Conservation (phyloP, 2,888 invertebrate species). For the Orchesellides sinensis region DNA sequence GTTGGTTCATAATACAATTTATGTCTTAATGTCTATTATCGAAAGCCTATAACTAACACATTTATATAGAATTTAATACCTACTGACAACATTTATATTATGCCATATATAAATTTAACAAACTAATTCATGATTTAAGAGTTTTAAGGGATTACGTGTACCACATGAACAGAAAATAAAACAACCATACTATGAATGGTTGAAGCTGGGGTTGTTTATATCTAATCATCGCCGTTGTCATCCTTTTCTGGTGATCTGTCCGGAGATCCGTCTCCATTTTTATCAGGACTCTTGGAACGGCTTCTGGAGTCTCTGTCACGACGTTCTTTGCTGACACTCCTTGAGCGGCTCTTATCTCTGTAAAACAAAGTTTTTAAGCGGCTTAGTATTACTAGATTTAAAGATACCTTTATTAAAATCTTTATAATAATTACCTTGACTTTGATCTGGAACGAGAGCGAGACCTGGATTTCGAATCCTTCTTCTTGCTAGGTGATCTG, state of each 20-base stretch:
- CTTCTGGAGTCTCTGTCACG: conserved; percentile 78
- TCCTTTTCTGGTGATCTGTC: conserved; percentile 65
- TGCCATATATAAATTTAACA: not conserved
- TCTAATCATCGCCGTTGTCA: conserved; percentile 68
- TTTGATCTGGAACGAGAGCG: conserved; percentile 79
- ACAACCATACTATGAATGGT: conserved; percentile 8
- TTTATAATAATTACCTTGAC: conserved; percentile 65
- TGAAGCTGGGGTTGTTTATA: not conserved
- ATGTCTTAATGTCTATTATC: not conserved
- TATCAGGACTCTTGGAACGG: conserved; percentile 78
- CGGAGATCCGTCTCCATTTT: conserved; percentile 79
- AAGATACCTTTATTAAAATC: not conserved
- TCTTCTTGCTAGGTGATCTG: conserved; percentile 73
- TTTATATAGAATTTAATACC: not conserved
- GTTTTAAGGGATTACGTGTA: not conserved
- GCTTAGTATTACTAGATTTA: not conserved
- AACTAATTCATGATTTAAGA: not conserved
- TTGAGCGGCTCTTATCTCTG: conserved; percentile 79
- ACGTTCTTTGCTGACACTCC: conserved; percentile 83
- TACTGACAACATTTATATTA: not conserved
- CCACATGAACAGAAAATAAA: conserved; percentile 34
- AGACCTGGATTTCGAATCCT: conserved; percentile 74
- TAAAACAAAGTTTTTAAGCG: not conserved
- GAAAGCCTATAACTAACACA: not conserved
- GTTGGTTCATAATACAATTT: not conserved